A percentile compares a stretch with the other conserved stretches of the same genome.
These are phyloP conservation scores for Perodicticus potto DNA, from an alignment of 2,797 vertebrate species.

Conservation along the genomic window DNA sequence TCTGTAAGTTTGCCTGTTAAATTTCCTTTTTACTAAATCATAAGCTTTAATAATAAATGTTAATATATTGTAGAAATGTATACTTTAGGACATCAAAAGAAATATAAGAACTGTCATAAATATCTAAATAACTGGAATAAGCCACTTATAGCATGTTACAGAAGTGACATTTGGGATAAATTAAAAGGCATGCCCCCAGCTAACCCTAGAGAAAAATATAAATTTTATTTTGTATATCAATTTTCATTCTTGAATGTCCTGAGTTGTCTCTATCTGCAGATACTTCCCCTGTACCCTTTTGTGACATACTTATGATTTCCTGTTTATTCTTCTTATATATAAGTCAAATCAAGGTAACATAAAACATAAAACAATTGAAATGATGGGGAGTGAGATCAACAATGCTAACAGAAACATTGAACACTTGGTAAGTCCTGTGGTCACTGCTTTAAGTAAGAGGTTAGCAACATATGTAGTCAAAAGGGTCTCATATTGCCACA, in stretches of 20 bases:
- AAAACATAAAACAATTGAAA: neutral
- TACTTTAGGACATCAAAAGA: conserved; percentile 11
- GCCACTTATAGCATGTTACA: neutral
- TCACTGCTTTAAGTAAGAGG: neutral
- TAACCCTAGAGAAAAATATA: neutral
- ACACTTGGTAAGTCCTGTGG: neutral
- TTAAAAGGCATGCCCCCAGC: neutral
- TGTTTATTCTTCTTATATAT: neutral
- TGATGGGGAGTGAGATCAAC: neutral
- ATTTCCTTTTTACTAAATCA: neutral
- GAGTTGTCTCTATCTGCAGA: neutral
- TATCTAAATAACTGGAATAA: neutral
- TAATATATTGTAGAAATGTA: neutral
- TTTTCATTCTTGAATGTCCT: neutral
- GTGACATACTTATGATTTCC: neutral
- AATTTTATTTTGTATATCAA: neutral
- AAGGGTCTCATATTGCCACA: neutral
- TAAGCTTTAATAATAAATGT: neutral
- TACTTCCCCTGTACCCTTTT: neutral
- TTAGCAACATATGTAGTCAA: neutral
- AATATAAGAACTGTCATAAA: neutral
- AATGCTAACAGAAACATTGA: neutral
- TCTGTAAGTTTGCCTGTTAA: neutral
- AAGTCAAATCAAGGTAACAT: neutral
- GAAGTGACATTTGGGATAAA: neutral